phyloP scores from a whole-genome alignment of 64 coral and sea anemone genomes.

The Dendrophyllia cribrosa region DNA sequence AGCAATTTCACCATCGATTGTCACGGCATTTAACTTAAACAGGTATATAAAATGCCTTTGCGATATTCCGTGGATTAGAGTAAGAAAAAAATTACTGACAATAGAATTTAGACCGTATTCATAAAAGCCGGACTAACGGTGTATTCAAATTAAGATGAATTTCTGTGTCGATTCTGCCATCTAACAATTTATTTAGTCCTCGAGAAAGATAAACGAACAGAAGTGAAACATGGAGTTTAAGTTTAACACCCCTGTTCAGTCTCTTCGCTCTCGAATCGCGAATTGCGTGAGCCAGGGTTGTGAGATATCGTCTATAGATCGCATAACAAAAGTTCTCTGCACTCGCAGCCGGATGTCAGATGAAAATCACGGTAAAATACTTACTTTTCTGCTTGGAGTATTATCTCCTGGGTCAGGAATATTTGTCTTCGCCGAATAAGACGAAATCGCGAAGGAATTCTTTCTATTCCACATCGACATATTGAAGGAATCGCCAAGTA shows the following conservation, averaged over 20 bases:
- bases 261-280: too few relatives aligned
- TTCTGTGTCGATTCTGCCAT: neutral
- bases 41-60: constrained; percentile 28
- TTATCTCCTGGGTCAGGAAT: constrained; percentile 54
- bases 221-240: neutral
- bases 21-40: neutral
- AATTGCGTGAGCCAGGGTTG: constrained; percentile 10
- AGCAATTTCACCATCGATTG: neutral
- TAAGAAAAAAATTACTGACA: neutral
- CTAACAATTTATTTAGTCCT: neutral
- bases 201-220: neutral
- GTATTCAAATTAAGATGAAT: neutral
- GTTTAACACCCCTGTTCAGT: neutral
- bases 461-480: constrained; percentile 88
- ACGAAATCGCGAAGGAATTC: constrained; percentile 62
- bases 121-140: neutral
- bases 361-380: neutral
- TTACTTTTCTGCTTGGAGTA: constrained; percentile 54
- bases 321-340: neutral
- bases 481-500: constrained; percentile 12
- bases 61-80: neutral
- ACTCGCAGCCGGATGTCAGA: constrained; percentile 15
- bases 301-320: neutral
- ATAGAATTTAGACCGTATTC: neutral
- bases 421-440: constrained; percentile 27